Evolutionary conservation across 2,797 vertebrate genomes (phyloP), one percentile per base, ranked within the genome.

Genomic region (Rhinophrynus dorsalis): DNA sequence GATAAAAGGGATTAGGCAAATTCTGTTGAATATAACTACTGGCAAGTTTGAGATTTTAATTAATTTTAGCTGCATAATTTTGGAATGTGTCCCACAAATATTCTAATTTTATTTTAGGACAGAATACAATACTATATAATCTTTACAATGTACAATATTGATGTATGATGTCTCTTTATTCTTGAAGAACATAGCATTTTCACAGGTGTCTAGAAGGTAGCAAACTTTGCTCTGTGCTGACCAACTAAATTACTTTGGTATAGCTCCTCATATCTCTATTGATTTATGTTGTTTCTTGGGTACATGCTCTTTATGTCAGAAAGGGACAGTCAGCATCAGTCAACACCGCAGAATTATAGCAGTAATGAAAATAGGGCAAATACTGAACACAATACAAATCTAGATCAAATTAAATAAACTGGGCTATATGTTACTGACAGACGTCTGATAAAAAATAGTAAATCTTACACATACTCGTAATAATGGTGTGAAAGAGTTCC

Each of bases 311-410:
- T 77, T 80, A 67, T 79, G 77, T 79, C 0, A 57, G 73, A 57
- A 78, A 87, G 87, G 74, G 79, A 87, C 75, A 80, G 76, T 80
- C 75, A 76, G 76, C 68, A 55, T 80, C 83, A 83, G 79, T 80
- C 80, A 78, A 72, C 60, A 80, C 75, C 78, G 74, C 54, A 77
- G 77, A 81, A 77, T 78, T 85, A 81, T 82, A 75, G 76, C 75
- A 86, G 42, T 65, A 72, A 72, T 59, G 60, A 72, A 65, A 80
- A 65, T 74, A 67, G 74, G 81, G 73, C 74, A 80, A 75, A 84
- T 75, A 51, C 45, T 5, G 24, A 83, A 58, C 23, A 77, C 76
- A 61, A 63, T 77, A 77, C 72, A 77, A 83, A 74, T 37, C 58
- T 61, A 82, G 44, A 76, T 74, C 65, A 75, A 74, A 78, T 73